Percentiles rank a stretch among this genome's conserved stretches.
These are phyloP conservation scores for Caenorhabditis imperialis DNA, from an alignment of 2,888 invertebrate species.

Conservation along the genomic window DNA sequence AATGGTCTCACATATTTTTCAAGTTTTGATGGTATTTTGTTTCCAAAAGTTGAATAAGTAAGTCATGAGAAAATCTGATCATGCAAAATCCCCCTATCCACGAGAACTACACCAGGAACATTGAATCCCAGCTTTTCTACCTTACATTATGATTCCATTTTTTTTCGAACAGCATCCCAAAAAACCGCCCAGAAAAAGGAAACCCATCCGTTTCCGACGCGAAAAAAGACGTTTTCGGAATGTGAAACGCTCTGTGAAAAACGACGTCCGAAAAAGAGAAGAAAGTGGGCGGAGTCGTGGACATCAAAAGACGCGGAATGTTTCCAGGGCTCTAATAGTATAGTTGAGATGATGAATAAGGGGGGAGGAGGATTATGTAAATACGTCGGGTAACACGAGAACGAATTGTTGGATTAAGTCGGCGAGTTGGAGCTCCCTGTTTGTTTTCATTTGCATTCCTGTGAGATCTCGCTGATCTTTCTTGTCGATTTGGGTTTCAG, in stretches of 20 bases:
- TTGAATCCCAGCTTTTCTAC: no score
- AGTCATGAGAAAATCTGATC: no score
- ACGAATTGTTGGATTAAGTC: conserved; percentile 33
- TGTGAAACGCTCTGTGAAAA: conserved; percentile 11
- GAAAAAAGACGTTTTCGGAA: conserved; percentile 10
- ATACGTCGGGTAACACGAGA: conserved; percentile 33
- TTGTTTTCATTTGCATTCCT: background rate
- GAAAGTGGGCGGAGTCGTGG: background rate
- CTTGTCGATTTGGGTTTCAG: no score
- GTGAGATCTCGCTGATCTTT: conserved; percentile 5
- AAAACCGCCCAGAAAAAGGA: background rate
- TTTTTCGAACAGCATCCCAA: no score
- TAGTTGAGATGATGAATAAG: conserved; percentile 43
- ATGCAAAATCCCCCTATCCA: no score
- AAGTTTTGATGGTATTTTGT: no score
- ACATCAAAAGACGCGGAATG: conserved; percentile 11
- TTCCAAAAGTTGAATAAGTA: no score
- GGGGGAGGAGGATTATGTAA: conserved; percentile 37
- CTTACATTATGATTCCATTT: no score
- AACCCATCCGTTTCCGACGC: conserved; percentile 10
- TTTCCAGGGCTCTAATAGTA: conserved; percentile 29
- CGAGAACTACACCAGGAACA: no score
- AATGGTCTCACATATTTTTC: no score
- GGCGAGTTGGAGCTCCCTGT: conserved; percentile 7
- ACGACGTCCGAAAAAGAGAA: background rate